Percentiles rank a stretch among this genome's conserved stretches.
Conservation (phyloP, 2,113 vertebrate species). For the Copsychus sechellarum region DNA sequence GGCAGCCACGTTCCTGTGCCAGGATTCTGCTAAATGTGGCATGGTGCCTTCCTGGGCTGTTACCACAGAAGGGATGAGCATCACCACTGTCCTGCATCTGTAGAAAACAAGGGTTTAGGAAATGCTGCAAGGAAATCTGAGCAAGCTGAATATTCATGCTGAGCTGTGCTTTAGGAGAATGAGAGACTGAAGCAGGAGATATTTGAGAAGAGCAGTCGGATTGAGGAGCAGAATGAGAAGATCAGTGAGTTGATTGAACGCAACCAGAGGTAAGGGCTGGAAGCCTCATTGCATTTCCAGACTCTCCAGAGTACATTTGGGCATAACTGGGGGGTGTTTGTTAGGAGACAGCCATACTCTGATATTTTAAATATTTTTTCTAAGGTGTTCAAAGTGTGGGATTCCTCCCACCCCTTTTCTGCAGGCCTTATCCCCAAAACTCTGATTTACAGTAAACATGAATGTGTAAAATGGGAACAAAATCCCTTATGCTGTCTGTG, state of each 20-base stretch:
- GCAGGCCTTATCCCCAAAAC: background rate
- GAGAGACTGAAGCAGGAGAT: constrained; percentile 95
- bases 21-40: background rate
- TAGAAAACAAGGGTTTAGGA: background rate
- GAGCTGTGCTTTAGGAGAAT: constrained; percentile 84
- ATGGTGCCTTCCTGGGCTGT: accelerated
- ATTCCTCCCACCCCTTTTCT: accelerated
- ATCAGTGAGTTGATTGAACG: constrained; percentile 92
- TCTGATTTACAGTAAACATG: background rate
- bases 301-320: background rate
- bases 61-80: background rate
- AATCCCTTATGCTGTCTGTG: background rate
- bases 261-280: constrained; percentile 88
- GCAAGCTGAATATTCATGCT: background rate
- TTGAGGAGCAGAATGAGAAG: constrained; percentile 96
- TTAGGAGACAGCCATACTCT: background rate
- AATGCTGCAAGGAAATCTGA: background rate
- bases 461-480: background rate
- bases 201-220: constrained; percentile 91
- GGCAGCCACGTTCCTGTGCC: background rate
- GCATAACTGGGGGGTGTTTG: background rate
- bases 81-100: background rate
- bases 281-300: background rate
- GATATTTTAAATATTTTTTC: accelerated
- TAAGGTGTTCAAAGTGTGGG: background rate